Percentiles rank a stretch among this genome's conserved stretches.
phyloP scores from a whole-genome alignment of 2,797 vertebrate species.

The Halcyon badia region DNA sequence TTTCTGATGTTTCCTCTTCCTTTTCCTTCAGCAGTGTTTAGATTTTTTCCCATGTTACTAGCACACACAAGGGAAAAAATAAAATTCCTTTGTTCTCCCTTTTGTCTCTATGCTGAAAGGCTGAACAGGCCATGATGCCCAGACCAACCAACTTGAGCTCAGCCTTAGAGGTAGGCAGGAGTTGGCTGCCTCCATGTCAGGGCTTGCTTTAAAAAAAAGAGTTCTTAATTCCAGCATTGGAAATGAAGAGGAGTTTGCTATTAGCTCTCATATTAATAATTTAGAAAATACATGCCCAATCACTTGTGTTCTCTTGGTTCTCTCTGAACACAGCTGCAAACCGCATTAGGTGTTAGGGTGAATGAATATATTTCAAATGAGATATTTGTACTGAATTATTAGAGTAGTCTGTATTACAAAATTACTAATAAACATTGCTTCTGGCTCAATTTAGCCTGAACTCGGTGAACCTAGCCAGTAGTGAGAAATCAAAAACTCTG shows the following conservation, averaged over 20 bases:
- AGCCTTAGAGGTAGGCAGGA: background rate
- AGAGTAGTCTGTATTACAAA: constrained; percentile 81
- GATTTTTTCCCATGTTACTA: background rate
- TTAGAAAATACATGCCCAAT: constrained; percentile 78
- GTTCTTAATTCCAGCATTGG: constrained; percentile 64
- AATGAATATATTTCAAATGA: constrained; percentile 78
- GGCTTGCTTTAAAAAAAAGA: constrained; percentile 31
- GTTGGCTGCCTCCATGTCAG: background rate
- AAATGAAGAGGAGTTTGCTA: constrained; percentile 65
- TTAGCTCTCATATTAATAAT: constrained; percentile 78
- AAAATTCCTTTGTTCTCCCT: constrained; percentile 55
- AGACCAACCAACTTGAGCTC: background rate
- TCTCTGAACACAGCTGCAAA: constrained; percentile 75
- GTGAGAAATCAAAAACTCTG: constrained; percentile 82
- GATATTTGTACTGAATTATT: constrained; percentile 84
- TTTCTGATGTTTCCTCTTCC: background rate
- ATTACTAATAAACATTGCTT: constrained; percentile 86
- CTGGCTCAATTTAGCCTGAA: constrained; percentile 84
- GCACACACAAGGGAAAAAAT: background rate
- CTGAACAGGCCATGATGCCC: background rate
- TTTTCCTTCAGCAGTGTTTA: background rate
- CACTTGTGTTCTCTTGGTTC: constrained; percentile 68
- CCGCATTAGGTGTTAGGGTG: constrained; percentile 64
- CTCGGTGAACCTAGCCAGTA: constrained; percentile 81
- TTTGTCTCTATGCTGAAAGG: background rate